Base-by-base conservation (phyloP, 2,888 invertebrate genomes). In the Lathronympha strigana region DNA sequence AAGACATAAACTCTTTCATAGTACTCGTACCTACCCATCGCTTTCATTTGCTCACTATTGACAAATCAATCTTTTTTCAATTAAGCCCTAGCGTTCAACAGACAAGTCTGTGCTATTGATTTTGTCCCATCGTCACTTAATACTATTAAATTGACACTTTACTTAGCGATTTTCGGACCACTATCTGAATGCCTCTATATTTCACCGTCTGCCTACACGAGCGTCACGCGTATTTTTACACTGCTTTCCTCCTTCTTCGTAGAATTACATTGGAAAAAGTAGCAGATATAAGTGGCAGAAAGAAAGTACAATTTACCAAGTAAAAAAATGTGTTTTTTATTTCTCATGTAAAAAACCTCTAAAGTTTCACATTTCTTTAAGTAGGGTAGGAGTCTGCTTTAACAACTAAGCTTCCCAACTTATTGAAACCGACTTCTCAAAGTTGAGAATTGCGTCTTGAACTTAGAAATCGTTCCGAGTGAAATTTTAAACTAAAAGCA, bases 401-500 rank as follows among this genome's bases (percentile, higher is more conserved):
- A 2, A 9, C 33, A 33, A 33, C 28, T 36, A 11, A 53, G 25
- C 43, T 43, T 3, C 23, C 6, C 36, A 38, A 50, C 28, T 13
- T 38, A 50, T 51, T 21, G 51, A 61, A n/a, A 31, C 25, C 28
- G 40, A 33, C 36, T 33, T 53, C 19, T 17, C 17, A n/a, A 62
- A 58, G 36, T 40, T 40, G 13, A 50, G 49, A n/a, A 49, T 50
- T 31, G n/a, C 8, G 33, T 33, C n/a, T 63, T 33, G n/a, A 58
- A 53, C 21, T 63, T 49, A 8, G 19, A 45, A 64, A 60, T 45
- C 67, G 40, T 69, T 72, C 73, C 75, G 75, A 79, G 75, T 78
- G 70, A 76, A 80, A 78, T 72, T 78, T 81, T 79, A 78, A 83
- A 83, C 81, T 76, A 75, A 83, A 83, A 79, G 79, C 77, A 78